A percentile compares a stretch with the other conserved stretches of the same genome.
These are phyloP conservation scores for Phyllopteryx taeniolatus DNA, from an alignment of 2,113 vertebrate genomes.

Conservation along the genomic window DNA sequence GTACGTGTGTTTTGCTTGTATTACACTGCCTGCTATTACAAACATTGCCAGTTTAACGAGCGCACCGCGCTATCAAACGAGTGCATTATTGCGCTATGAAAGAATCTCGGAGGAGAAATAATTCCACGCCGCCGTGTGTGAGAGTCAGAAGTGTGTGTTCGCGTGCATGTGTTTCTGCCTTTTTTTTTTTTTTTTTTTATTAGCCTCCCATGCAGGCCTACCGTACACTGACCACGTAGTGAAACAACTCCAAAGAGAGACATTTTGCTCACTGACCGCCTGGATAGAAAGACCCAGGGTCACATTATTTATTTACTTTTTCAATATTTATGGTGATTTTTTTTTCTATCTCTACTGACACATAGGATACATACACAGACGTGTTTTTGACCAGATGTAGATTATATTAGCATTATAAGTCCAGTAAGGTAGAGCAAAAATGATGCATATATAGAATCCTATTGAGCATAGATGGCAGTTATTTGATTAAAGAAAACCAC, in stretches of 20 bases:
- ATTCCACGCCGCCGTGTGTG: slow-evolving; percentile 38
- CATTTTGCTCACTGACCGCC: slow-evolving; percentile 31
- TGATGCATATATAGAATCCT: not conserved
- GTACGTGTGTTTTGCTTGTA: slow-evolving; percentile 22
- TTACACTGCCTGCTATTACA: slow-evolving; percentile 14
- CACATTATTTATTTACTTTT: slow-evolving; percentile 17
- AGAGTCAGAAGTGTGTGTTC: slow-evolving; percentile 19
- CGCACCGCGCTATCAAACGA: slow-evolving; percentile 26
- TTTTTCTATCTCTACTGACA: slow-evolving; percentile 6
- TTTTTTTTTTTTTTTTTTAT: slow-evolving; percentile 29
- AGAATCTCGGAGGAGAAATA: slow-evolving; percentile 50
- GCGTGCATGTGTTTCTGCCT: slow-evolving; percentile 21
- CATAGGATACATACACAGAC: not conserved
- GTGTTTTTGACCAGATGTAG: not conserved
- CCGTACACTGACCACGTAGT: slow-evolving; percentile 42
- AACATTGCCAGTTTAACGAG: slow-evolving; percentile 34
- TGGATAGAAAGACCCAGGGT: slow-evolving; percentile 7
- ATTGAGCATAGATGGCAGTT: not conserved
- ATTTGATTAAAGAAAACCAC: not conserved
- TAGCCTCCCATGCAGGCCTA: slow-evolving; percentile 43
- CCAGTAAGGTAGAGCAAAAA: not conserved
- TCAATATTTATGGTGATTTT: slow-evolving; percentile 1
- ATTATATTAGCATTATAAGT: not conserved
- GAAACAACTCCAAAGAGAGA: slow-evolving; percentile 58
- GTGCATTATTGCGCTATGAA: slow-evolving; percentile 41